A percentile compares a stretch with the other conserved stretches of the same genome.
These are phyloP conservation scores for Apomyelois bistriatella DNA, from an alignment of 2,888 invertebrate genomes.

Conservation along the genomic window DNA sequence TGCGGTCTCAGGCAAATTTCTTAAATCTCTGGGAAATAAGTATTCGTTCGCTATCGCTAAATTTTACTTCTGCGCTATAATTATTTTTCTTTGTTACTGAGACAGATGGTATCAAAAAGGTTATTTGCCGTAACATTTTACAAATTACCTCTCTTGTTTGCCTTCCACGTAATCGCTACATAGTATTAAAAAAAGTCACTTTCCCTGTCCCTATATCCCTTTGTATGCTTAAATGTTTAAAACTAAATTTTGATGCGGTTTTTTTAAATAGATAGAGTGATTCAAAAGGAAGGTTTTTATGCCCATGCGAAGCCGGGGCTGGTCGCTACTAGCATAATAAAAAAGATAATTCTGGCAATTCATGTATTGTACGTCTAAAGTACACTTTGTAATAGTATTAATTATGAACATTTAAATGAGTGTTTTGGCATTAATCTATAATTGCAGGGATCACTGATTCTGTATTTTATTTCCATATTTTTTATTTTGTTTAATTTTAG, in stretches of 20 bases:
- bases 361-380: conserved; percentile 13
- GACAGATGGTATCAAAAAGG: conserved; percentile 14
- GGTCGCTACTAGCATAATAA: conserved; percentile 38
- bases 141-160: conserved; percentile 34
- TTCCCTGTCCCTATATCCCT: no score
- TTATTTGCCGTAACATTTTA: conserved; percentile 24
- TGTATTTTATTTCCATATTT: no score
- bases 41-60: no score
- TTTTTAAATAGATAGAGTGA: no score
- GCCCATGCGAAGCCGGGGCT: no score
- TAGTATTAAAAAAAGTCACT: no score
- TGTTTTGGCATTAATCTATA: conserved; percentile 17
- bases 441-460: neutral
- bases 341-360: conserved; percentile 23
- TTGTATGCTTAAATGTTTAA: no score
- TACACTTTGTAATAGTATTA: conserved; percentile 24
- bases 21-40: no score
- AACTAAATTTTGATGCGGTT: no score
- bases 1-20: no score
- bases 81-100: neutral
- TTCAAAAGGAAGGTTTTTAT: no score
- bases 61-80: neutral
- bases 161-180: conserved; percentile 28
- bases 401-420: conserved; percentile 30
- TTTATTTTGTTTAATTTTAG: no score